Conservation (phyloP, 2,113 vertebrate species). For the Prochilodus magdalenae region DNA sequence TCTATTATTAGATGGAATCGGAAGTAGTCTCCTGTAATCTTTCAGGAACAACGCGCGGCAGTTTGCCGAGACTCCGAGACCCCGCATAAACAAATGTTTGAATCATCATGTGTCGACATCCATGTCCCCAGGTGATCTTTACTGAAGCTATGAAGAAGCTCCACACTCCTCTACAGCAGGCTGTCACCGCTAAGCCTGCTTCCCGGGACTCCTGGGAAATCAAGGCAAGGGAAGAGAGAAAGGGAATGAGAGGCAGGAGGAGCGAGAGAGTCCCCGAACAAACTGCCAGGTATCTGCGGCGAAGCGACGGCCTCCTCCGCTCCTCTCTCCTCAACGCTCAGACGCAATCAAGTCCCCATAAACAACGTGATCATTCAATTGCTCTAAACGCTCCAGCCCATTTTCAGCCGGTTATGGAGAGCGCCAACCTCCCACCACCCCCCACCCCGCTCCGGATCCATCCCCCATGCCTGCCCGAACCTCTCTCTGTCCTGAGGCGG, state of each 20-base stretch:
- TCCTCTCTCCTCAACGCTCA: conserved; percentile 62
- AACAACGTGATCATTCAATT: conserved; percentile 76
- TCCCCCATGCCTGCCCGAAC: conserved; percentile 35
- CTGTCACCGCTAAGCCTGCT: conserved; percentile 45
- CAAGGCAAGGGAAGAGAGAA: conserved; percentile 58
- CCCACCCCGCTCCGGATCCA: neutral
- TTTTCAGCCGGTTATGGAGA: conserved; percentile 57
- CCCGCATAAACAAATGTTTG: conserved; percentile 67
- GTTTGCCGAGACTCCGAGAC: conserved; percentile 43
- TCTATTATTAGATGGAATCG: neutral
- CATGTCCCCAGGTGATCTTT: conserved; percentile 60
- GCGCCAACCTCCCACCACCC: neutral
- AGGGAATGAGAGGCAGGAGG: conserved; percentile 16
- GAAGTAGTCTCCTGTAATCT: neutral
- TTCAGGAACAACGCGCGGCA: conserved; percentile 63
- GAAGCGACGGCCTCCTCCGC: conserved; percentile 64
- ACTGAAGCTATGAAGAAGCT: conserved; percentile 35
- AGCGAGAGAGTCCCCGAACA: neutral
- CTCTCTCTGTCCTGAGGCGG: neutral
- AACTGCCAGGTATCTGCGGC: conserved; percentile 56
- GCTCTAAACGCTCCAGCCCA: conserved; percentile 60
- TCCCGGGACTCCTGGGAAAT: conserved; percentile 70
- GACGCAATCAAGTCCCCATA: conserved; percentile 75
- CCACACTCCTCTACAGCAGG: conserved; percentile 27
- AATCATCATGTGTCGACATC: conserved; percentile 56